These are phyloP conservation scores for Microplitis manilae DNA, from an alignment of 2,888 invertebrate species.

Conservation along the genomic window DNA sequence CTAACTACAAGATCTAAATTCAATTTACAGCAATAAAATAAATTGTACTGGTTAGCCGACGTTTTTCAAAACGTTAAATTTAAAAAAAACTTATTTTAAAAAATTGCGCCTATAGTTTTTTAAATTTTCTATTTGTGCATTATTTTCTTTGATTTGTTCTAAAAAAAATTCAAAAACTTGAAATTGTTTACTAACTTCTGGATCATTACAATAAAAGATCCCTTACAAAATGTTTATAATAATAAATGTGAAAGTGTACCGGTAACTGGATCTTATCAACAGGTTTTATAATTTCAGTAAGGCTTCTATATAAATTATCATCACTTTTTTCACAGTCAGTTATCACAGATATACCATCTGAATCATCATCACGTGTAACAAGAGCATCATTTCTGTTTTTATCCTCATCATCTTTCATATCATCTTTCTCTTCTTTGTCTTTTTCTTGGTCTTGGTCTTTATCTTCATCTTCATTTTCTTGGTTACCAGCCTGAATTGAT, in stretches of 20 bases:
- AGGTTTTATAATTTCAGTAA: slow-evolving; percentile 12
- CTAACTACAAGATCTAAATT: too few species aligned
- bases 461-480: not conserved
- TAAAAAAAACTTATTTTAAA: too few species aligned
- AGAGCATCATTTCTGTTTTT: slow-evolving; percentile 1
- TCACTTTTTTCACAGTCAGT: slow-evolving; percentile 44
- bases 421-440: not conserved
- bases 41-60: too few species aligned
- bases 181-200: too few species aligned
- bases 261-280: slow-evolving; percentile 12
- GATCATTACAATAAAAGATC: too few species aligned
- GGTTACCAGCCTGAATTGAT: not conserved
- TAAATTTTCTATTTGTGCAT: too few species aligned
- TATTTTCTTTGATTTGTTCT: too few species aligned
- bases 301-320: not conserved
- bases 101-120: too few species aligned
- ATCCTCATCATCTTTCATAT: not conserved
- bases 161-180: too few species aligned
- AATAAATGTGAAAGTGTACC: slow-evolving; percentile 14
- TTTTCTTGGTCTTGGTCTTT: not conserved
- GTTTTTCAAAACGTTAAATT: too few species aligned
- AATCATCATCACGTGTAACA: slow-evolving; percentile 39
- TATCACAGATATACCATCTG: slow-evolving; percentile 49
- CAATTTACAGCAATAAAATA: too few species aligned
- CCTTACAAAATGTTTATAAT: not conserved